Evolutionary conservation across 2,888 invertebrate species (phyloP).

Genomic region (Dexiosoma caninum): DNA sequence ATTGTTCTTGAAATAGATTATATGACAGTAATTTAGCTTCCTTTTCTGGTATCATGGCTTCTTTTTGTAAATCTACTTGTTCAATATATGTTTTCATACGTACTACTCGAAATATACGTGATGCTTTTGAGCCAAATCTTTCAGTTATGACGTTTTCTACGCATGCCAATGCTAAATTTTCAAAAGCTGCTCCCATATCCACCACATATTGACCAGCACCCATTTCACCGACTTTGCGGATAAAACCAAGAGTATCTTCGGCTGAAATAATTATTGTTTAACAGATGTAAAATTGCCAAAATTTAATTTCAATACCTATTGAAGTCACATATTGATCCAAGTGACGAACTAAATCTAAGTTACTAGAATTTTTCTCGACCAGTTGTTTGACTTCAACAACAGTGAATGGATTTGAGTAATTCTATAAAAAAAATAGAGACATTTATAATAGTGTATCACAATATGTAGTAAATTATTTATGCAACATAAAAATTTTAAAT

Average conservation of each 20-base stretch:
- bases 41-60: slow-evolving; percentile 95
- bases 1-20: slow-evolving; percentile 86
- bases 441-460: neutral
- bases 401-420: slow-evolving; percentile 85
- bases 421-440: slow-evolving; percentile 62
- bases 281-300: neutral
- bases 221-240: slow-evolving; percentile 87
- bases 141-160: slow-evolving; percentile 91
- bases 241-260: slow-evolving; percentile 87
- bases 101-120: slow-evolving; percentile 92
- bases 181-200: slow-evolving; percentile 84
- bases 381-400: slow-evolving; percentile 84
- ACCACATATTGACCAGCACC: slow-evolving; percentile 90
- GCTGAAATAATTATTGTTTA: slow-evolving; percentile 78
- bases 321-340: slow-evolving; percentile 88
- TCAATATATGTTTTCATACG: slow-evolving; percentile 89
- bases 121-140: slow-evolving; percentile 90
- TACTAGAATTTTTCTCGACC: slow-evolving; percentile 81
- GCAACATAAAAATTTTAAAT: no score
- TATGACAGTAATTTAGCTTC: slow-evolving; percentile 94
- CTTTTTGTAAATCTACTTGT: slow-evolving; percentile 93
- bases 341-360: slow-evolving; percentile 82
- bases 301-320: slow-evolving; percentile 79
- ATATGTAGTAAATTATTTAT: no score
- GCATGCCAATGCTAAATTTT: slow-evolving; percentile 82